A percentile compares a stretch with the other conserved stretches of the same genome.
Evolutionary conservation across 1,140 invertebrate species (phyloP).

Genomic region (Heliconius hewitsoni): DNA sequence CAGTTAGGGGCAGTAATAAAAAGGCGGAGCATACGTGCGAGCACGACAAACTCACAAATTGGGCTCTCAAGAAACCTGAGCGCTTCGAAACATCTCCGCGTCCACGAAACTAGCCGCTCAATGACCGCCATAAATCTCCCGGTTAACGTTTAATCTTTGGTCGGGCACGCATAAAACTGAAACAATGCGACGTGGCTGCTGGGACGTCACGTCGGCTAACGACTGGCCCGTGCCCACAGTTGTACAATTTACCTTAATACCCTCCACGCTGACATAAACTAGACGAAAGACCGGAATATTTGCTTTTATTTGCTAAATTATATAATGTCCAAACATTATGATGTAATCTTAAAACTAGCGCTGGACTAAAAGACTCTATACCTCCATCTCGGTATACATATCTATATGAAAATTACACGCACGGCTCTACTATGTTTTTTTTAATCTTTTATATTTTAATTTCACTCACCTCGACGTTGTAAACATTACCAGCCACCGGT

Average conservation of each 20-base stretch:
- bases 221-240: constrained; percentile 76
- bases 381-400: background rate
- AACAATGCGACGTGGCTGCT: constrained; percentile 73
- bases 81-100: constrained; percentile 57
- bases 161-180: constrained; percentile 71
- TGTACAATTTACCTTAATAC: constrained; percentile 79
- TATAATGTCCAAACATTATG: constrained; percentile 58
- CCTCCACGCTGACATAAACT: constrained; percentile 66
- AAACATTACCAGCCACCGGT: constrained; percentile 29
- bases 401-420: background rate
- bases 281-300: constrained; percentile 63
- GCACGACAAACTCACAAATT: constrained; percentile 75
- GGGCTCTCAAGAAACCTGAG: constrained; percentile 74
- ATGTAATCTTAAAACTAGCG: constrained; percentile 42
- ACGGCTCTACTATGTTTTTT: background rate
- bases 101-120: constrained; percentile 64
- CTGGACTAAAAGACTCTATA: constrained; percentile 21
- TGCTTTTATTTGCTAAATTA: constrained; percentile 71
- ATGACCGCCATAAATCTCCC: constrained; percentile 73
- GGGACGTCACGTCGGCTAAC: constrained; percentile 70
- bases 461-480: constrained; percentile 18
- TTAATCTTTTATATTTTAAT: constrained; percentile 42
- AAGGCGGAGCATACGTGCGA: constrained; percentile 71
- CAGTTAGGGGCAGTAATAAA: constrained; percentile 77
- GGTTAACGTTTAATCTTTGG: constrained; percentile 74